A percentile compares a stretch with the other conserved stretches of the same genome.
Conservation (phyloP, 2,797 vertebrate species). For the Limosa lapponica region DNA sequence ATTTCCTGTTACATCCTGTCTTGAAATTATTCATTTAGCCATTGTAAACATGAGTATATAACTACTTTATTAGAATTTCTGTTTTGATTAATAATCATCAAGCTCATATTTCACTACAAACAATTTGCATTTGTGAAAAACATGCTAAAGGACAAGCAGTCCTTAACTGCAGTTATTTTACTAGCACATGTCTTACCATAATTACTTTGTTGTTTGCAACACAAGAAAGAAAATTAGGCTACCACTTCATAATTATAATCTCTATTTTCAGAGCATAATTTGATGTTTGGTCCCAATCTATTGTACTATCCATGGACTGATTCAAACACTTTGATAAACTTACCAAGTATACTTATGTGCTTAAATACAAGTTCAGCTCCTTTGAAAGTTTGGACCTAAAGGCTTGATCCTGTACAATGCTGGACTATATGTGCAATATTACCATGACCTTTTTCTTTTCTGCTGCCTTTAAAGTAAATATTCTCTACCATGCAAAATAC, state of each 20-base stretch:
- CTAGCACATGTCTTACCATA: background rate
- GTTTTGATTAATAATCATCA: background rate
- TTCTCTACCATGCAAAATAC: background rate
- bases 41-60: background rate
- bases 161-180: background rate
- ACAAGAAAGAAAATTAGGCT: background rate
- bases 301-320: background rate
- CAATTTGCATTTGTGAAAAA: background rate
- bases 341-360: background rate
- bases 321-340: background rate
- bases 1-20: background rate
- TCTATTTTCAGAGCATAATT: background rate
- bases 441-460: background rate
- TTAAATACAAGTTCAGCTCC: background rate
- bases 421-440: background rate
- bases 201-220: background rate
- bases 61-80: background rate
- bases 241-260: background rate
- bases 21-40: background rate
- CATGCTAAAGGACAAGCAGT: background rate
- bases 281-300: background rate
- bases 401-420: background rate
- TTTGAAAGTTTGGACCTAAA: background rate
- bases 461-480: background rate
- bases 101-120: background rate